Conservation (phyloP, 1,140 invertebrate species). For the Listronotus oregonensis region DNA sequence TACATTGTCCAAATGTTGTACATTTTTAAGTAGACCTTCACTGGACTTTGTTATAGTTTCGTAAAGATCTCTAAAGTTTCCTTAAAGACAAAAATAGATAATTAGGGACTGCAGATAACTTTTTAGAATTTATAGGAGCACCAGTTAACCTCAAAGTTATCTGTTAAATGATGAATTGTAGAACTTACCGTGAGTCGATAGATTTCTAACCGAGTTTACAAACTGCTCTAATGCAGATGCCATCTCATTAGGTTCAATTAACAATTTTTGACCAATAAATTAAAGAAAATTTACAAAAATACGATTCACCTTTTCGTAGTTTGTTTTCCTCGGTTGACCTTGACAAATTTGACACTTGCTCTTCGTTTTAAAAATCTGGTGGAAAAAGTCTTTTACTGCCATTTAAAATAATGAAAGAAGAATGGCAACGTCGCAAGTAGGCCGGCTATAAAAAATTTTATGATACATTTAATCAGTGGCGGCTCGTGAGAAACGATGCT, state of each 20-base stretch:
- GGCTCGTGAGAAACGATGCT: too few species aligned
- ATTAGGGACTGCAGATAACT: too few species aligned
- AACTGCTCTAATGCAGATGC: conserved; percentile 80
- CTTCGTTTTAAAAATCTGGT: too few species aligned
- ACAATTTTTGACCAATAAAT: neutral
- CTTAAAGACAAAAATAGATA: conserved; percentile 59
- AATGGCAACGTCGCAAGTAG: too few species aligned
- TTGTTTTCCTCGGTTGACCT: conserved; percentile 6
- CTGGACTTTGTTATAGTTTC: conserved; percentile 80
- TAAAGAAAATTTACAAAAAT: neutral
- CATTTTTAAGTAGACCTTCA: conserved; percentile 82
- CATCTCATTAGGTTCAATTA: conserved; percentile 59
- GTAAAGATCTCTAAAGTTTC: conserved; percentile 79
- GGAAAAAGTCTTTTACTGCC: too few species aligned
- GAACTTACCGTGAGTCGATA: conserved; percentile 72
- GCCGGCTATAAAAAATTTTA: too few species aligned
- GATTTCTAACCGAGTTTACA: conserved; percentile 78
- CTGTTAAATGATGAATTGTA: conserved; percentile 11
- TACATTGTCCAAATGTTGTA: conserved; percentile 84
- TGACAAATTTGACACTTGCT: neutral
- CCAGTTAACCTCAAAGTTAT: conserved; percentile 42
- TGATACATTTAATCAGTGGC: too few species aligned
- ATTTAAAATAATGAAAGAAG: too few species aligned
- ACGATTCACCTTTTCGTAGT: neutral
- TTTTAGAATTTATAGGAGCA: conserved; percentile 28